Evolutionary conservation across 1,140 invertebrate species (phyloP), one percentile per base, ranked within the genome.

Genomic region (Trigoniulus corallinus): DNA sequence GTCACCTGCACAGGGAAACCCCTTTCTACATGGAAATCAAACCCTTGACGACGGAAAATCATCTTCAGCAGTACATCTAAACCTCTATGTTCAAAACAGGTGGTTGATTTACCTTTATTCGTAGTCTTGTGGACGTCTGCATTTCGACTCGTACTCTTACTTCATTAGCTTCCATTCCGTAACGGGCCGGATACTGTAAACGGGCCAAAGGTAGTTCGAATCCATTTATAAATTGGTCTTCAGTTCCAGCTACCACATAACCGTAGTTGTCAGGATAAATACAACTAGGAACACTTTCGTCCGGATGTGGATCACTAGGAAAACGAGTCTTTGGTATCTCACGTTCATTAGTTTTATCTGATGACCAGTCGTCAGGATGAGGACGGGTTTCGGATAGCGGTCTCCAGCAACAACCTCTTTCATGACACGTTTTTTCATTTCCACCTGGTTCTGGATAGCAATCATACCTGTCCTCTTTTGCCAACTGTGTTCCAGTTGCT

Each of bases 371-470:
- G 4, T 20, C 25, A 3, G 7, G 12, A 7, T 47, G 22, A 4
- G 20, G 25, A 10, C 21, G 25, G 21, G 21, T 44, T 21, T 21
- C 21, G 27, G 7, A 7, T 34, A 4, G 43, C 27, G 4, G 12
- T 39, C 10, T 43, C 68, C 70, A 74, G 50, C 62, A 61, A 52
- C 72, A 74, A 15, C 67, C 68, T 43, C 70, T 56, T 1, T 54
- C 53, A 20, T 56, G 27, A 57, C 71, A 73, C 15, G 41, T 47
- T 13, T 61, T 46, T 55, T 64, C 52, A 7, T 47, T 53, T 1
- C 63, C 58, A 21, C 55, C 55, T 20, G 53, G 45, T 39, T 66
- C 62, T 2, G 72, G 71, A 49, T 63, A 58, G 53, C 71, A 73
- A 54, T 73, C 70, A 41, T 69, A 55, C 34, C 54, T 53, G 22